A percentile compares a stretch with the other conserved stretches of the same genome.
phyloP scores from a whole-genome alignment of 30 jellyfish, hydroid and myxozoan species.

The Cassiopea xamachana region DNA sequence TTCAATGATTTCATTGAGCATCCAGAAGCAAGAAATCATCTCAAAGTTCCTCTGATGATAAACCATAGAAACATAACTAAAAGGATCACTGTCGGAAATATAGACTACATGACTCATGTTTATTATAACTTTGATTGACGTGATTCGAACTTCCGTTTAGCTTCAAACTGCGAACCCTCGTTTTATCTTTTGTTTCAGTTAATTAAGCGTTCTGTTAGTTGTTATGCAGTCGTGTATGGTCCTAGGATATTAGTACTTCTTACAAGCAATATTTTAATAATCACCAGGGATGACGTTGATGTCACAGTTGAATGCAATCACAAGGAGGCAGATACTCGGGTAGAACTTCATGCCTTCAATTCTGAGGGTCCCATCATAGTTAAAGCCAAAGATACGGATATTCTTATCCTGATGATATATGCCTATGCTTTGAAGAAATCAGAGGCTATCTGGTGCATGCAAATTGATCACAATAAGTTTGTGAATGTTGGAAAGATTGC shows the following conservation, averaged over 20 bases:
- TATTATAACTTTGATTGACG: too few species aligned
- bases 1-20: constrained; percentile 58
- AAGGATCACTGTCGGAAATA: neutral
- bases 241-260: too few species aligned
- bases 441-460: constrained; percentile 65
- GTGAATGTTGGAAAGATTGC: constrained; percentile 45
- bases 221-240: too few species aligned
- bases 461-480: constrained; percentile 51
- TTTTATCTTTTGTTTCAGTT: too few species aligned
- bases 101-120: too few species aligned
- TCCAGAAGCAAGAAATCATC: constrained; percentile 61
- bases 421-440: constrained; percentile 52
- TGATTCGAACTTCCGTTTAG: too few species aligned
- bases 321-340: constrained; percentile 71
- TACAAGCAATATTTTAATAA: too few species aligned
- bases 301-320: constrained; percentile 57
- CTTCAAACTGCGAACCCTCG: too few species aligned
- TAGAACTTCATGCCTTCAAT: constrained; percentile 54
- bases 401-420: constrained; percentile 59
- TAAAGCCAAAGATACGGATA: constrained; percentile 62
- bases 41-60: constrained; percentile 50
- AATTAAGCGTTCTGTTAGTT: too few species aligned
- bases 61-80: constrained; percentile 57
- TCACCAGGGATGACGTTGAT: constrained; percentile 48
- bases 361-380: constrained; percentile 50